Base-by-base conservation (phyloP, 2,888 invertebrate species). In the Nowickia ferox region DNA sequence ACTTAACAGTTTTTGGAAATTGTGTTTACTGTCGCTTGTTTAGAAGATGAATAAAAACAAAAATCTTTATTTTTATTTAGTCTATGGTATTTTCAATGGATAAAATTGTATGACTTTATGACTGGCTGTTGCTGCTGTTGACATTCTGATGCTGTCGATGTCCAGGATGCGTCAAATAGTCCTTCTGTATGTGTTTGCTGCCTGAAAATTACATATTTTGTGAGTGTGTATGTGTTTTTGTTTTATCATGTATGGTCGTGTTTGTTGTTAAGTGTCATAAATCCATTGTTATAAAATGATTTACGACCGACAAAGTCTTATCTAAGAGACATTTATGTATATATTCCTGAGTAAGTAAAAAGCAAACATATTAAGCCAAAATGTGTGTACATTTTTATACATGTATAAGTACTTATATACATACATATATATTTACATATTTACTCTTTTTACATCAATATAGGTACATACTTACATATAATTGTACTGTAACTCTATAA, bases 201-300 rank as follows among this genome's bases (percentile, higher is more conserved):
- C 6, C 40, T 68, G 19, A 22, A 57, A 30, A 30, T 30, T 30
- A 30, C 0, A 30, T 30, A 30, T 40, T 22, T 9, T 10, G 30
- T 77, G 2, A 13, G 9, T 46, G 15, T 69, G 51, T 11, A 13
- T 76, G 76, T 57, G 4, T 19, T 15, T 53, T 8, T 40, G 38
- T 53, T 65, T 48, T 57, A 30, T 30, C 4, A 15, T 13, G 66
- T n/a, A n/a, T 30, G 22, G n/a, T 1, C 13, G 10, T 66, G 46
- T 51, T 77, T 51, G 51, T 30, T 75, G 42, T 63, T 46, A 38
- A 15, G 57, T 84, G 80, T 84, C 84, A 81, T 84, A 84, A 81
- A 77, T 72, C 63, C 48, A 81, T 81, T 84, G 84, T 84, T 84
- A 65, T 68, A 53, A 46, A 40, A 77, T 81, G 72, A 84, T 84